phyloP scores from a whole-genome alignment of 2,797 vertebrate species.

The Aphelocoma californica region DNA sequence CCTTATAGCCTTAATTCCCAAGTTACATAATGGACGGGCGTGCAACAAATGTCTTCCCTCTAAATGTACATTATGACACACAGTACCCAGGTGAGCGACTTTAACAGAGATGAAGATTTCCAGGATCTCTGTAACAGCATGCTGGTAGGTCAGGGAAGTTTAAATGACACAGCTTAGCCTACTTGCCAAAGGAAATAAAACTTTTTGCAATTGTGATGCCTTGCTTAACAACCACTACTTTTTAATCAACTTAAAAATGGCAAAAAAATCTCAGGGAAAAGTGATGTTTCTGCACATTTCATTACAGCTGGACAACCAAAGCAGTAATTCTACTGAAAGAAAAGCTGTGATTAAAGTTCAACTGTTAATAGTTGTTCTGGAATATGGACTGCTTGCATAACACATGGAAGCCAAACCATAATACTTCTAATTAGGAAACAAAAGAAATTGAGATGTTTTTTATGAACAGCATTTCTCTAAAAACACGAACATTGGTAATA shows the following conservation, averaged over 20 bases:
- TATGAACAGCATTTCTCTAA: not conserved
- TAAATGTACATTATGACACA: not conserved
- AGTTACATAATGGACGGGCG: not conserved
- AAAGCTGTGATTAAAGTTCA: not conserved
- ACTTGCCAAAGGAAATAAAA: not conserved
- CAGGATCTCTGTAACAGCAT: not conserved
- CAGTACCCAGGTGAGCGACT: not conserved
- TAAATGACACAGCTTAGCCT: not conserved
- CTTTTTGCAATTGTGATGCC: not conserved
- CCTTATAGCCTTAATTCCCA: not conserved
- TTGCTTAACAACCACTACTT: not conserved
- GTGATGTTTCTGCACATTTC: not conserved
- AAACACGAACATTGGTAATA: not conserved
- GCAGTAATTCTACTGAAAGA: not conserved
- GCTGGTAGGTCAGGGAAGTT: not conserved
- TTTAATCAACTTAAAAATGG: not conserved
- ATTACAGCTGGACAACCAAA: not conserved
- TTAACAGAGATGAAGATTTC: not conserved
- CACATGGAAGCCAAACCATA: not conserved
- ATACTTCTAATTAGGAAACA: not conserved
- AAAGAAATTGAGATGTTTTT: not conserved
- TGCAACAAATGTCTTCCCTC: not conserved
- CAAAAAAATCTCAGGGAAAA: not conserved
- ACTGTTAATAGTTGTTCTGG: not conserved
- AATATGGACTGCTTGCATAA: not conserved